Conservation (phyloP, 2,888 invertebrate genomes). For the Cheilosia variabilis region DNA sequence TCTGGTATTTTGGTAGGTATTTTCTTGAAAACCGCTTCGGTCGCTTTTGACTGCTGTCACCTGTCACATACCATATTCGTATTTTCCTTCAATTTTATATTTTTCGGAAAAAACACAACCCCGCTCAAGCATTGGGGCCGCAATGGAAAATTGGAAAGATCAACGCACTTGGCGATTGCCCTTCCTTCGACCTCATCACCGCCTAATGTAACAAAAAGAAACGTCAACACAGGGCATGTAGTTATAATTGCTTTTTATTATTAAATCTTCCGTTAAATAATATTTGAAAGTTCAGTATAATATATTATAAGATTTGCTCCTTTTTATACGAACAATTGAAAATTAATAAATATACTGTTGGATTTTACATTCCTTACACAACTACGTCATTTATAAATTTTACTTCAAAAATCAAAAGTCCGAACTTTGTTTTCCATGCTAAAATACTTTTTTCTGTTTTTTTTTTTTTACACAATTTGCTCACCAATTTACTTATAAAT, state of each 20-base stretch:
- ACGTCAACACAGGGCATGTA: neutral
- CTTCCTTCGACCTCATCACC: too few species aligned
- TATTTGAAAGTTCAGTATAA: conserved; percentile 33
- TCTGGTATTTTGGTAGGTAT: too few species aligned
- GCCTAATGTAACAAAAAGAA: neutral
- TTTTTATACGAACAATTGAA: conserved; percentile 20
- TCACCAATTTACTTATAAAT: conserved; percentile 9
- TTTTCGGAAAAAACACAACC: too few species aligned
- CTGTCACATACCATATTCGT: too few species aligned
- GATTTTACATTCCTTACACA: conserved; percentile 36
- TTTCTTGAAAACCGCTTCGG: too few species aligned
- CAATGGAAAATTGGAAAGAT: too few species aligned
- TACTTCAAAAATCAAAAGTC: conserved; percentile 48
- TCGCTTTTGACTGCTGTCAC: too few species aligned
- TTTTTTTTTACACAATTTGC: conserved; percentile 7
- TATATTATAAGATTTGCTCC: conserved; percentile 1
- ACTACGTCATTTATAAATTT: conserved; percentile 17
- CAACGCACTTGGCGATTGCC: too few species aligned
- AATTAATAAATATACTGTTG: conserved; percentile 7
- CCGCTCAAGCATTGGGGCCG: too few species aligned
- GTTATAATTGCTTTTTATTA: conserved; percentile 25
- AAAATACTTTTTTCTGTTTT: neutral
- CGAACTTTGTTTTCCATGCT: conserved; percentile 7
- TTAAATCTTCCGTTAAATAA: conserved; percentile 42
- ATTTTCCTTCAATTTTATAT: too few species aligned